Percentiles rank a stretch among this genome's conserved stretches.
Conservation (phyloP, 2,113 vertebrate species). For the Haliaeetus leucogaster region DNA sequence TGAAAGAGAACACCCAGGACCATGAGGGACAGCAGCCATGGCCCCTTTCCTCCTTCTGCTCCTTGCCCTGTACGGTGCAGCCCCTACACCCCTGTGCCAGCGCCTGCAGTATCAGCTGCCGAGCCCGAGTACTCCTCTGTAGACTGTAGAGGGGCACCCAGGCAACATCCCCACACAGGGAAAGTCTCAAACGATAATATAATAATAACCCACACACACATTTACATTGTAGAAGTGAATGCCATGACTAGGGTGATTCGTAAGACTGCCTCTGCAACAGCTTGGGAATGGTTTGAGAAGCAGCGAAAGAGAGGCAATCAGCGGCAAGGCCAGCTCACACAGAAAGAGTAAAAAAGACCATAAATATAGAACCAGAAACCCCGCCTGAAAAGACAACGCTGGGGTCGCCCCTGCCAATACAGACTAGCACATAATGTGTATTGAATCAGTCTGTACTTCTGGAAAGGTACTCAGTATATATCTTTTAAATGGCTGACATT, state of each 20-base stretch:
- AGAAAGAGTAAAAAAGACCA: neutral
- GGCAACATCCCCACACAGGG: neutral
- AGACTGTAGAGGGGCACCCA: neutral
- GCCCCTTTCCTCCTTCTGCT: neutral
- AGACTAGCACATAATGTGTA: neutral
- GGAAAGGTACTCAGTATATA: neutral
- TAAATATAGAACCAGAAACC: neutral
- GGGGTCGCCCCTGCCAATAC: neutral
- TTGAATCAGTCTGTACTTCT: neutral
- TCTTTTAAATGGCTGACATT: neutral
- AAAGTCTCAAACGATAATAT: neutral
- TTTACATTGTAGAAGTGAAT: neutral
- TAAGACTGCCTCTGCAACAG: neutral
- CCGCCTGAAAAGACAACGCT: neutral
- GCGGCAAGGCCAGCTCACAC: neutral
- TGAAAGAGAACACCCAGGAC: neutral
- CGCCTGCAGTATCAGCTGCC: neutral
- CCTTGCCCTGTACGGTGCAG: fast-evolving
- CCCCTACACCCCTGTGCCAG: fast-evolving
- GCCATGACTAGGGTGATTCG: neutral
- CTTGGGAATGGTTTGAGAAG: neutral
- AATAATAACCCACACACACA: neutral
- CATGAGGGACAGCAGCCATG: neutral
- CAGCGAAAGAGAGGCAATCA: neutral
- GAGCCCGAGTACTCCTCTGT: neutral